These are phyloP conservation scores for Nothoprocta pentlandii DNA, from an alignment of 2,113 vertebrate genomes.

Conservation along the genomic window DNA sequence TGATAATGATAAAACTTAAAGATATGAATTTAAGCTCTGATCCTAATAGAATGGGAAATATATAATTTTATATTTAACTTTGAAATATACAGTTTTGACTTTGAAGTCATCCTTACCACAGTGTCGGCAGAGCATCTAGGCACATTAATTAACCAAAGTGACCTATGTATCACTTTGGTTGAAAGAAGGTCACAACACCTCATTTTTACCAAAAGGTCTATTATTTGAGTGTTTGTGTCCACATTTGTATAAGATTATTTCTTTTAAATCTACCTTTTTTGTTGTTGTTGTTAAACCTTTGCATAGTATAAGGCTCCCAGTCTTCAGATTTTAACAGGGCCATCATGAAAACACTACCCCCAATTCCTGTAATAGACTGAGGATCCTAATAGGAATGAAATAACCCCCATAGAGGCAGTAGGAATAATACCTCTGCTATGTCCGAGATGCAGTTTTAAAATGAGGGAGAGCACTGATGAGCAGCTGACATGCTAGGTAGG, in stretches of 20 bases:
- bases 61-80: fast-evolving
- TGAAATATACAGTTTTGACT: neutral
- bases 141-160: neutral
- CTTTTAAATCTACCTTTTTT: neutral
- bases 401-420: neutral
- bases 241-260: neutral
- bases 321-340: neutral
- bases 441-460: neutral
- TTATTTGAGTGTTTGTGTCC: neutral
- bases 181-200: neutral
- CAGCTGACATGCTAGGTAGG: neutral
- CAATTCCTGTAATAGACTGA: neutral
- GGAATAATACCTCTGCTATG: neutral
- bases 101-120: neutral
- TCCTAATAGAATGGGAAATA: neutral
- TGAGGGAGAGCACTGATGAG: neutral
- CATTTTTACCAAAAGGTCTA: neutral
- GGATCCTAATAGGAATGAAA: neutral
- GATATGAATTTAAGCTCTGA: neutral
- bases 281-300: neutral
- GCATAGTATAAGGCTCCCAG: neutral
- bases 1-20: neutral
- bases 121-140: neutral
- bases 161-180: neutral
- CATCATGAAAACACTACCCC: neutral